phyloP scores from a whole-genome alignment of 1,140 invertebrate species.

The Spodoptera frugiperda region DNA sequence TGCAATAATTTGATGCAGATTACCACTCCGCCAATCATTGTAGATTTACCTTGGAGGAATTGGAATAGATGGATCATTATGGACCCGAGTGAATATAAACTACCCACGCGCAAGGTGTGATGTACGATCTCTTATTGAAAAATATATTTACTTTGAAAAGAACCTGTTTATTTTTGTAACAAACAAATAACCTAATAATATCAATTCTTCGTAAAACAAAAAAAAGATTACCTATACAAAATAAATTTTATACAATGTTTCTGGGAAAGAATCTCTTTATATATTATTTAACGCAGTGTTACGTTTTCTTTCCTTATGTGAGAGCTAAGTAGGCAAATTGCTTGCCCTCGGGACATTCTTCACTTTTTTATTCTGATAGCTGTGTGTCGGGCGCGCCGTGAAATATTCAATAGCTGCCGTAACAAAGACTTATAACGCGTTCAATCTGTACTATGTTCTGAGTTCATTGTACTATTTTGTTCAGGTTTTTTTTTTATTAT shows the following conservation, averaged over 20 bases:
- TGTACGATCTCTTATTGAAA: too few species aligned
- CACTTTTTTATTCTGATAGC: slow-evolving; percentile 42
- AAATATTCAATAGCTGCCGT: slow-evolving; percentile 30
- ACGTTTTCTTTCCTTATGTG: slow-evolving; percentile 36
- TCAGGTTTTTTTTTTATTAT: too few species aligned
- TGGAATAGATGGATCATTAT: too few species aligned
- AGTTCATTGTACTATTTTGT: too few species aligned
- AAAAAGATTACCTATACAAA: not conserved
- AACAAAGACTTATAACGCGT: slow-evolving; percentile 33
- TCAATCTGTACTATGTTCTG: not conserved
- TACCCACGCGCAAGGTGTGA: too few species aligned
- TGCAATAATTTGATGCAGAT: too few species aligned
- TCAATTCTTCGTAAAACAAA: not conserved
- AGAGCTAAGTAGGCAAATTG: slow-evolving; percentile 45
- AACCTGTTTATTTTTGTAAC: too few species aligned
- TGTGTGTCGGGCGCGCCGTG: slow-evolving; percentile 9
- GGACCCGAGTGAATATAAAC: too few species aligned
- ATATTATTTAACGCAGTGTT: slow-evolving; percentile 26
- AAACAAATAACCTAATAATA: not conserved
- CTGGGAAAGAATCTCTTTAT: slow-evolving; percentile 12
- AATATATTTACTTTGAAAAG: too few species aligned
- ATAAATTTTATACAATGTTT: not conserved
- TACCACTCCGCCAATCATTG: too few species aligned
- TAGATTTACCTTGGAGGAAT: too few species aligned
- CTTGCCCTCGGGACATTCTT: slow-evolving; percentile 27